These are phyloP conservation scores for Hemicrepidius hirtus DNA, from an alignment of 2,888 invertebrate genomes.

Conservation along the genomic window DNA sequence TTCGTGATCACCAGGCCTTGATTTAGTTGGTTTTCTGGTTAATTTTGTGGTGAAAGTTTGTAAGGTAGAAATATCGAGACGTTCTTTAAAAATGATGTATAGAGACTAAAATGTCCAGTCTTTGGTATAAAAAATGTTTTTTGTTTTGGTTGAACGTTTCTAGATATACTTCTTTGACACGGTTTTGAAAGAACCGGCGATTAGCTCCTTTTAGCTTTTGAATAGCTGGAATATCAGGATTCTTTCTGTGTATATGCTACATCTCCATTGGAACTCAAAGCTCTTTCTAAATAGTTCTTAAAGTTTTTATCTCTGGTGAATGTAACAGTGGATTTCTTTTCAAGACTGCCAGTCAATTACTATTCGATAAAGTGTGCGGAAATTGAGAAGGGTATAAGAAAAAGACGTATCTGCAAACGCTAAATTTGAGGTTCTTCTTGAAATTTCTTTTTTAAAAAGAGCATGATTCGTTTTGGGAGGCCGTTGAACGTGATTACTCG, in stretches of 20 bases:
- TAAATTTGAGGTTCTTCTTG: slow-evolving; percentile 44
- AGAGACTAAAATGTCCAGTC: background rate
- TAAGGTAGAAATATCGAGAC: no score
- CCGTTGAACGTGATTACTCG: slow-evolving; percentile 47
- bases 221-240: slow-evolving; percentile 43
- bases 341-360: slow-evolving; percentile 64
- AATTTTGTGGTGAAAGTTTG: no score
- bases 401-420: slow-evolving; percentile 49
- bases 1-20: no score
- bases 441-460: slow-evolving; percentile 40
- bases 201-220: slow-evolving; percentile 43
- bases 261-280: slow-evolving; percentile 48
- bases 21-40: no score
- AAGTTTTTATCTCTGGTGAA: slow-evolving; percentile 57
- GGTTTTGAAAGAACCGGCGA: slow-evolving; percentile 39
- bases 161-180: slow-evolving; percentile 32
- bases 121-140: background rate
- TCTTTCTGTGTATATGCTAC: slow-evolving; percentile 35
- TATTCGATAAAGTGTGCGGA: slow-evolving; percentile 65
- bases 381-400: slow-evolving; percentile 59
- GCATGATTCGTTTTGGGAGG: slow-evolving; percentile 42
- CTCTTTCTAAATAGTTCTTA: slow-evolving; percentile 57
- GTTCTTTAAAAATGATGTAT: no score
- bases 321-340: slow-evolving; percentile 57
- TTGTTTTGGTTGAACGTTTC: slow-evolving; percentile 37